Evolutionary conservation across 2,888 invertebrate genomes (phyloP).

Genomic region (Vanessa cardui): DNA sequence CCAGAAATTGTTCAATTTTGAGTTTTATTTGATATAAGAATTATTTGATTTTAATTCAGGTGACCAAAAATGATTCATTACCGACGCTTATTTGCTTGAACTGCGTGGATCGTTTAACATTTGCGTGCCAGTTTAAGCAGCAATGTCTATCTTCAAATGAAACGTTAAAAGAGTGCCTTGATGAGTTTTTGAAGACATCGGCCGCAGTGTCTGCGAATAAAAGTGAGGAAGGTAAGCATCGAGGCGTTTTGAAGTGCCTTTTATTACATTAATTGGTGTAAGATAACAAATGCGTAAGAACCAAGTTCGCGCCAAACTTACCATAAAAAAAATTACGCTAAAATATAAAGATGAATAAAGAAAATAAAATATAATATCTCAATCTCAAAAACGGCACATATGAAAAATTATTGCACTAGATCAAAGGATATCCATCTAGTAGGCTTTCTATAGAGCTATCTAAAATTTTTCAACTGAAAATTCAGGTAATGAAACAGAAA

Average conservation of each 20-base stretch:
- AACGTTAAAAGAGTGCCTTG: conserved; percentile 76
- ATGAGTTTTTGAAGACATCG: conserved; percentile 72
- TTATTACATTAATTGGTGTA: neutral
- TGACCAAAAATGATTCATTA: conserved; percentile 71
- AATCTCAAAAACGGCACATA: no score
- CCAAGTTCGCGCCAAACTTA: no score
- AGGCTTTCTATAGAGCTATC: neutral
- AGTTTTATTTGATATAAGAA: conserved; percentile 30
- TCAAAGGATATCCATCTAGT: no score
- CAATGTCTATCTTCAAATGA: conserved; percentile 77
- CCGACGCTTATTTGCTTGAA: conserved; percentile 78
- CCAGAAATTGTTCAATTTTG: conserved; percentile 54
- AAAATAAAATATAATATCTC: no score
- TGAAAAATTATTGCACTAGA: no score
- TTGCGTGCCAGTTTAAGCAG: conserved; percentile 77
- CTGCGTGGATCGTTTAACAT: conserved; percentile 77
- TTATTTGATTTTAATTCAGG: conserved; percentile 57
- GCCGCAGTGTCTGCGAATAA: conserved; percentile 58
- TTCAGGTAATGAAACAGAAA: conserved; percentile 68
- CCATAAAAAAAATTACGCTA: no score
- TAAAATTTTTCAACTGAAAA: conserved; percentile 7
- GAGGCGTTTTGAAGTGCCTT: neutral
- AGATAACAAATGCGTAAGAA: conserved; percentile 5
- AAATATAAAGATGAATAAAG: no score
- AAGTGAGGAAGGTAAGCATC: conserved; percentile 56